phyloP scores from a whole-genome alignment of 92 coral and sea anemone genomes.

The Porites rus region DNA sequence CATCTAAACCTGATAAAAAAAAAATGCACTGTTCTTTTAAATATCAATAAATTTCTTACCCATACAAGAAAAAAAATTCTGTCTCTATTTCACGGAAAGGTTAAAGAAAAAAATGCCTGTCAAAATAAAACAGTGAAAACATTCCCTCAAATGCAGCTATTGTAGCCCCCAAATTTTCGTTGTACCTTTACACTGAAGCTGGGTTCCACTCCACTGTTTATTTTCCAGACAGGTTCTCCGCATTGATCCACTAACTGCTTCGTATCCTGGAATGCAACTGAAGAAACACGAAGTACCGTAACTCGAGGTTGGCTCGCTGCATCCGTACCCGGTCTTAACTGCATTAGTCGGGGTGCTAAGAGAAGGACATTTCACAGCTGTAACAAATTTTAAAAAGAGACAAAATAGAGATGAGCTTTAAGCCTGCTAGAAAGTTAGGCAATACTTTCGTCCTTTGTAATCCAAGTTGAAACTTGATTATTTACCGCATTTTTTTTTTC shows the following conservation, averaged over 20 bases:
- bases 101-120: no score
- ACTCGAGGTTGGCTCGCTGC: conserved; percentile 20
- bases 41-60: no score
- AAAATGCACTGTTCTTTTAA: no score
- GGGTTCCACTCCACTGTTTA: conserved; percentile 45
- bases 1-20: no score
- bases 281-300: conserved; percentile 43
- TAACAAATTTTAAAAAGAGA: background rate
- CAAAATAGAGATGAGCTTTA: no score
- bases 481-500: no score
- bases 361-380: conserved; percentile 51
- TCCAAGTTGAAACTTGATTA: no score
- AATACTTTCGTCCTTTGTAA: no score
- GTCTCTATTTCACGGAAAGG: no score
- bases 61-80: no score
- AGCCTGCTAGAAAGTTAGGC: no score
- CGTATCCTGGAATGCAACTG: conserved; percentile 47
- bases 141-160: background rate
- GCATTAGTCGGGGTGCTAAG: conserved; percentile 24
- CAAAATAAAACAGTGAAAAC: no score
- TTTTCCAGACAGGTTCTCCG: conserved; percentile 42
- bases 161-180: background rate
- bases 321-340: conserved; percentile 28
- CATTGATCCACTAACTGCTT: conserved; percentile 41
- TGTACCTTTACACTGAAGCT: conserved; percentile 46